Evolutionary conservation across 2,888 invertebrate genomes (phyloP), one percentile per base, ranked within the genome.

Genomic region (Pristionchus entomophagus): DNA sequence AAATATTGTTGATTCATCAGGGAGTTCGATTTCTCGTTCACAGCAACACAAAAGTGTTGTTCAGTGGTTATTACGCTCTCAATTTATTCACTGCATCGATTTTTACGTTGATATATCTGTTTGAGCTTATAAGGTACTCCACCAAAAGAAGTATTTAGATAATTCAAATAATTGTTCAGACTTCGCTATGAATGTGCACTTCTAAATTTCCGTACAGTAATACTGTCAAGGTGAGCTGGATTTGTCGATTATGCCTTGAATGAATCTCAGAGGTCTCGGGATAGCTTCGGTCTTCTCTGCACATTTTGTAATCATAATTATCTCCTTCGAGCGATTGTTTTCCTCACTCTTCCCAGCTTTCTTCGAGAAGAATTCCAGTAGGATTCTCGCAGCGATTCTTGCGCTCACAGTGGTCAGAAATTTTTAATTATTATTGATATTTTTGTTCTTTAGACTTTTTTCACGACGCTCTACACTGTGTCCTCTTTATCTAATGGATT

Each of bases 191-290:
- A 19, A 10, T 69, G 69, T 69, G 69, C 41, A 10, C 38, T 69
- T n/a, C n/a, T n/a, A 35, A n/a, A 69, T 38, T 69, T 69, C 12
- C 69, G 69, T 32, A 8, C 29, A 22, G 35, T 69, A 22, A 69
- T 69, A 5, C 69, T 69, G 19, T 41, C 38, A n/a, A 69, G 19
- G 69, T 69, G 22, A n/a, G n/a, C 6, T 38, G 17, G n/a, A n/a
- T n/a, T n/a, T n/a, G n/a, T n/a, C n/a, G n/a, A n/a, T n/a, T n/a
- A n/a, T n/a, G n/a, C n/a, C n/a, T n/a, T n/a, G n/a, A n/a, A n/a
- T n/a, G n/a, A n/a, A n/a, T 69, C 38, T 69, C 69, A 69, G 69
- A 69, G 69, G 69, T 17, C 69, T 69, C 0, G 69, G 69, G 17
- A 35, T 69, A 22, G 35, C 69, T 38, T 35, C 69, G 0, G 35